A percentile compares a stretch with the other conserved stretches of the same genome.
Evolutionary conservation across 2,888 invertebrate genomes (phyloP).

Genomic region (Hydraecia micacea): DNA sequence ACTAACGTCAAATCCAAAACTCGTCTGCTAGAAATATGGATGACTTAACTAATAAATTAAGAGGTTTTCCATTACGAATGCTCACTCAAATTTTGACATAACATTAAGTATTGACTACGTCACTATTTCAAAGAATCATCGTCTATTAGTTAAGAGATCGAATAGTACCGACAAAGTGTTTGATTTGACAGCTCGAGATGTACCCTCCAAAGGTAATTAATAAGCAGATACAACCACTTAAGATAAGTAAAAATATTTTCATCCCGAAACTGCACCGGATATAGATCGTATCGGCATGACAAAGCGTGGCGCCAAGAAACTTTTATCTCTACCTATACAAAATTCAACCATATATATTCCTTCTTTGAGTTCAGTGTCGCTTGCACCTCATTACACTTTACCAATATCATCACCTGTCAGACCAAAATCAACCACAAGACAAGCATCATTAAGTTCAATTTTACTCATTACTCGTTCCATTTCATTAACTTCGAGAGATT

Average conservation of each 20-base stretch:
- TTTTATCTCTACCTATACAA: conserved; percentile 53
- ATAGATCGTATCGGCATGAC: conserved; percentile 89
- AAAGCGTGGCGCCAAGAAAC: conserved; percentile 88
- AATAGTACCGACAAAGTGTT: conserved; percentile 86
- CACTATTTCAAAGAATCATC: conserved; percentile 84
- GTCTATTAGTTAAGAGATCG: conserved; percentile 80
- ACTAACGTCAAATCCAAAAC: conserved; percentile 63
- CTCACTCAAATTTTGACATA: conserved; percentile 70
- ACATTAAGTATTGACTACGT: conserved; percentile 69
- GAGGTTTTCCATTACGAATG: conserved; percentile 57
- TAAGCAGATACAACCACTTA: conserved; percentile 90
- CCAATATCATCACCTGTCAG: conserved; percentile 52
- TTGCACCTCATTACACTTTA: conserved; percentile 56
- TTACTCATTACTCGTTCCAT: conserved; percentile 57
- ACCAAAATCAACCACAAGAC: conserved; percentile 67
- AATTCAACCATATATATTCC: conserved; percentile 62
- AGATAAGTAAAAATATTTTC: conserved; percentile 90
- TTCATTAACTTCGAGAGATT: conserved; percentile 78
- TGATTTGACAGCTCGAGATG: conserved; percentile 88
- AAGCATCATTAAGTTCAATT: conserved; percentile 66
- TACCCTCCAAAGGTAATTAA: conserved; percentile 88
- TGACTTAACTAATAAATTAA: conserved; percentile 66
- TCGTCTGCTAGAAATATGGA: conserved; percentile 60
- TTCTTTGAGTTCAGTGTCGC: conserved; percentile 53
- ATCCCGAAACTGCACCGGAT: conserved; percentile 90